Percentiles rank a stretch among this genome's conserved stretches.
These are phyloP conservation scores for Tenualosa ilisha DNA, from an alignment of 2,797 vertebrate species.

Conservation along the genomic window DNA sequence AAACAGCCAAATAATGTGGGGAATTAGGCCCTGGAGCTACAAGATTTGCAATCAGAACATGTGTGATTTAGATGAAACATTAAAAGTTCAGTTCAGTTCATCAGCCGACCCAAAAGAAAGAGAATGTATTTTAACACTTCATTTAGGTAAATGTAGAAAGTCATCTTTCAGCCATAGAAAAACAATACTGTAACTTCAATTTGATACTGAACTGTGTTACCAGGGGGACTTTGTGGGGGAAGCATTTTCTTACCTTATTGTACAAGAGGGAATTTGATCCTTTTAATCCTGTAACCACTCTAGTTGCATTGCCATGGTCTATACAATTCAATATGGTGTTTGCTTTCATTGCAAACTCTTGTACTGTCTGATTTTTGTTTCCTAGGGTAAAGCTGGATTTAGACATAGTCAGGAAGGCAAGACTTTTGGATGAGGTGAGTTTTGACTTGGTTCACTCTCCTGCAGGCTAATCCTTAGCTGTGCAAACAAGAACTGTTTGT, in stretches of 20 bases:
- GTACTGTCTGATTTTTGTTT: constrained; percentile 16
- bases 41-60: neutral
- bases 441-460: neutral
- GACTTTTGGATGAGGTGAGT: constrained; percentile 86
- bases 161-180: neutral
- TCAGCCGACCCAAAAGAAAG: neutral
- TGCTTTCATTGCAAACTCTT: neutral
- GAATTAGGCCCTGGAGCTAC: neutral
- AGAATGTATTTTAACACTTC: neutral
- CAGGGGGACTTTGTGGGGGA: neutral
- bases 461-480: neutral
- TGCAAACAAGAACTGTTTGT: neutral
- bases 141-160: neutral
- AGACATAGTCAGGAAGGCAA: constrained; percentile 83
- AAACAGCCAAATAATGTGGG: neutral
- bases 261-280: neutral
- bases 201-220: neutral
- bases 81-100: neutral
- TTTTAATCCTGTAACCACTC: neutral
- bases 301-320: constrained; percentile 16
- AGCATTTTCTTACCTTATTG: neutral
- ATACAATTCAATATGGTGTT: neutral
- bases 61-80: neutral
- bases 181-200: neutral
- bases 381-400: constrained; percentile 88